Evolutionary conservation across 2,888 invertebrate species (phyloP).

Genomic region (Spicauda simplicius): DNA sequence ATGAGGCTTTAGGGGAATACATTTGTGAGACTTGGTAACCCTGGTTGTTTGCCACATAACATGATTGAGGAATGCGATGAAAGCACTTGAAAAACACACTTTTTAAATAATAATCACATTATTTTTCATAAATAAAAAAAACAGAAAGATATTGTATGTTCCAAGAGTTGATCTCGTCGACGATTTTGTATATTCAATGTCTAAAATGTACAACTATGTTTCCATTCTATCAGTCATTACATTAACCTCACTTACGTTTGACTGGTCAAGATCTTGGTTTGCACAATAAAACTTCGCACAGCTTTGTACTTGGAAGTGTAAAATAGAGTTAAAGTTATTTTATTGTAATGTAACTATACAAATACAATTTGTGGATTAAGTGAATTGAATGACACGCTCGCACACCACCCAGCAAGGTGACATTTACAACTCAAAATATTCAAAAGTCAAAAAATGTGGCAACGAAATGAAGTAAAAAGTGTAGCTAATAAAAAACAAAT

Average conservation of each 20-base stretch:
- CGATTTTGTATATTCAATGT: neutral
- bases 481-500: no score
- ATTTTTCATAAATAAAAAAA: no score
- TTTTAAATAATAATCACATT: neutral
- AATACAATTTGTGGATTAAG: neutral
- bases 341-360: neutral
- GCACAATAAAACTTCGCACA: neutral
- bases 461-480: no score
- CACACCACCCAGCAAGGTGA: no score
- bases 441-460: no score
- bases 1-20: no score
- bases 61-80: neutral
- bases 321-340: neutral
- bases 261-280: neutral
- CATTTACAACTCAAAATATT: no score
- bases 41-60: neutral
- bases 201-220: neutral
- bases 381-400: neutral
- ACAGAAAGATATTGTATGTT: no score
- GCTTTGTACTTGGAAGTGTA: neutral
- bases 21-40: no score
- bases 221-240: neutral
- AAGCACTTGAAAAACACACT: neutral
- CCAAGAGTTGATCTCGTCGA: neutral
- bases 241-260: conserved; percentile 1